These are phyloP conservation scores for Marcusenius ussheri DNA, from an alignment of 2,113 vertebrate species.

Conservation along the genomic window DNA sequence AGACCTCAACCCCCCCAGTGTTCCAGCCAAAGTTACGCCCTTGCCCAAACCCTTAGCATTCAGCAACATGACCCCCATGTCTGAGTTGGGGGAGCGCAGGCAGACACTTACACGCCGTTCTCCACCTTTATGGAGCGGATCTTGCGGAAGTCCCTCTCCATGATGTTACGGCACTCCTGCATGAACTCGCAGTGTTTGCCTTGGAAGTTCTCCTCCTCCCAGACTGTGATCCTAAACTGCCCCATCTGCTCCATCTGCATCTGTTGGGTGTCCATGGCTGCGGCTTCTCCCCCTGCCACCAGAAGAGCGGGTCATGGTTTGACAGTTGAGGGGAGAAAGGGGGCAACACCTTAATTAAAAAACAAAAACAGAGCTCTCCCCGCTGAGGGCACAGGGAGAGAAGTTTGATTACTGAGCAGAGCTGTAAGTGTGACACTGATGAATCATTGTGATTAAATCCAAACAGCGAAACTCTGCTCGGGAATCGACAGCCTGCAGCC, in stretches of 20 bases:
- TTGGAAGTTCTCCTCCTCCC: slow-evolving; percentile 96
- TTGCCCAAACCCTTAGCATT: neutral
- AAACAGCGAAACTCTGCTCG: neutral
- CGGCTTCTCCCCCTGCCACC: slow-evolving; percentile 37
- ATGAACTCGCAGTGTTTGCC: slow-evolving; percentile 86
- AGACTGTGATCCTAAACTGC: slow-evolving; percentile 83
- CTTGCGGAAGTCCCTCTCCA: slow-evolving; percentile 85
- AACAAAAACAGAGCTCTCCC: neutral
- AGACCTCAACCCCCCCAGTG: too few relatives aligned
- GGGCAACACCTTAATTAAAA: neutral
- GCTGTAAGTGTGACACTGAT: neutral
- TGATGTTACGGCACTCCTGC: slow-evolving; percentile 86
- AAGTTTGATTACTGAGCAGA: neutral
- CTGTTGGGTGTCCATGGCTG: slow-evolving; percentile 78
- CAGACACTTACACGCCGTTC: slow-evolving; percentile 78
- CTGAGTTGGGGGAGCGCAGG: neutral
- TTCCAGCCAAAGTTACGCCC: too few relatives aligned
- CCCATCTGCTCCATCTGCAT: slow-evolving; percentile 82
- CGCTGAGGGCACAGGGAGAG: neutral
- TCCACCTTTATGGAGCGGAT: slow-evolving; percentile 95
- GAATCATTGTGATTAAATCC: neutral
- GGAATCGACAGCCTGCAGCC: neutral
- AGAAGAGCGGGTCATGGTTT: slow-evolving; percentile 19
- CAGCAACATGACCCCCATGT: neutral
- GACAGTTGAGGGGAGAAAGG: neutral